phyloP scores from a whole-genome alignment of 2,797 vertebrate species.

The Hippopotamyrus pictus region DNA sequence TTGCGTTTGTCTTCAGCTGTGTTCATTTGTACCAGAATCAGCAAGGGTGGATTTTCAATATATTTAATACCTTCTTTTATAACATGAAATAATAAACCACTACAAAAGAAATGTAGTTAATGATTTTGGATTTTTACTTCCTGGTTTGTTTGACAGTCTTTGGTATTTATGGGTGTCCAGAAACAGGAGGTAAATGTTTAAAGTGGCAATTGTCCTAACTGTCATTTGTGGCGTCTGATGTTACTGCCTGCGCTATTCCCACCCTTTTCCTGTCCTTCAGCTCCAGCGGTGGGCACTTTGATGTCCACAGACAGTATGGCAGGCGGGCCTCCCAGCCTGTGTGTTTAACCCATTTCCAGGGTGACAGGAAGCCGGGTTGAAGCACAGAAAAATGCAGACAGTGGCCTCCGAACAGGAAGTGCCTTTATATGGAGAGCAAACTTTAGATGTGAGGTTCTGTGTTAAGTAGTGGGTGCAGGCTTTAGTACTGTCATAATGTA shows the following conservation, averaged over 20 bases:
- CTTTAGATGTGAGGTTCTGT: constrained; percentile 21
- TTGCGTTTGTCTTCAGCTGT: neutral
- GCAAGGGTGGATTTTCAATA: neutral
- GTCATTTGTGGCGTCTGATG: constrained; percentile 39
- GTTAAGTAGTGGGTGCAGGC: neutral
- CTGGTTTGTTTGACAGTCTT: constrained; percentile 7
- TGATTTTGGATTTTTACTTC: neutral
- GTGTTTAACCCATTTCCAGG: constrained; percentile 39
- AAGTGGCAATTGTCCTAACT: constrained; percentile 41
- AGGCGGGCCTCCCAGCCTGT: constrained; percentile 37
- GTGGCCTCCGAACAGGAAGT: constrained; percentile 36
- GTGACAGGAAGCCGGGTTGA: constrained; percentile 33
- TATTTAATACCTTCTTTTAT: neutral
- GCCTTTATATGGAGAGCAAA: constrained; percentile 49
- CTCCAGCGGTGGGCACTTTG: constrained; percentile 47
- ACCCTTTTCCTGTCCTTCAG: constrained; percentile 64
- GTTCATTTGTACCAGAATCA: neutral
- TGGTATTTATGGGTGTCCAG: constrained; percentile 43
- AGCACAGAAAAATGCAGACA: neutral
- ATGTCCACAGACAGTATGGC: constrained; percentile 56
- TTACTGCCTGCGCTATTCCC: constrained; percentile 42
- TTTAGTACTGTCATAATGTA: neutral
- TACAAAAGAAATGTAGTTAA: neutral
- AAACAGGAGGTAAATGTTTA: constrained; percentile 44
- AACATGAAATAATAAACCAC: neutral